Evolutionary conservation across 1,140 invertebrate species (phyloP).

Genomic region (Drosophila santomea): DNA sequence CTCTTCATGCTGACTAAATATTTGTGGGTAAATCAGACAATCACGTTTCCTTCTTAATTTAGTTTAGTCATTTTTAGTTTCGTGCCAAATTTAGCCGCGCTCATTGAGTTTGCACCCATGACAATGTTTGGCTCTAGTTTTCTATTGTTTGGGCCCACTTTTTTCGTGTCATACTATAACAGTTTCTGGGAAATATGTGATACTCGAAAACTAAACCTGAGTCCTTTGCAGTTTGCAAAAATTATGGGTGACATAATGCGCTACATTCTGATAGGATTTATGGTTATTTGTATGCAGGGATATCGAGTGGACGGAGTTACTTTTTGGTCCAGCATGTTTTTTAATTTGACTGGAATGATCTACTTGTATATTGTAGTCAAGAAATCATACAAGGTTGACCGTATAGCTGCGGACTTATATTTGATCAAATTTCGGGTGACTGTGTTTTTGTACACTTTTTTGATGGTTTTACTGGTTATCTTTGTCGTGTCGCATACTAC

Average conservation of each 20-base stretch:
- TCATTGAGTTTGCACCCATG: constrained; percentile 42
- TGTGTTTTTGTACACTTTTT: background rate
- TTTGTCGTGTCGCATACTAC: constrained; percentile 23
- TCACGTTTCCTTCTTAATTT: background rate
- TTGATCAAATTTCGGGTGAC: constrained; percentile 9
- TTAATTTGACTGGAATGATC: constrained; percentile 21
- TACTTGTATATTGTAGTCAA: constrained; percentile 4
- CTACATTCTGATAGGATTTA: constrained; percentile 19
- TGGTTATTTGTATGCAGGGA: constrained; percentile 27
- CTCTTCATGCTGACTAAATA: constrained; percentile 42
- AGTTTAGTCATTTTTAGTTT: constrained; percentile 11
- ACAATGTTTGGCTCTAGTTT: constrained; percentile 24
- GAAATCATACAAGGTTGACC: constrained; percentile 11
- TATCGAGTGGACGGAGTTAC: constrained; percentile 14
- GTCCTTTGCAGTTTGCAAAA: constrained; percentile 14
- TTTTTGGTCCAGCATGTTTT: constrained; percentile 32
- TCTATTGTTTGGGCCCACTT: constrained; percentile 8
- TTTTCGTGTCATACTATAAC: constrained; percentile 25
- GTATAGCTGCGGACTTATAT: background rate
- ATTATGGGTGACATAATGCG: constrained; percentile 16
- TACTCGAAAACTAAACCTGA: background rate
- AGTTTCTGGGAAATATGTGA: constrained; percentile 2
- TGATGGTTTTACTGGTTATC: constrained; percentile 6
- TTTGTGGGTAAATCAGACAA: constrained; percentile 42
- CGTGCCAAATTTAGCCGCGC: constrained; percentile 41